A percentile compares a stretch with the other conserved stretches of the same genome.
Evolutionary conservation across 2,888 invertebrate species (phyloP).

Genomic region (Hydrotaea diabolus): DNA sequence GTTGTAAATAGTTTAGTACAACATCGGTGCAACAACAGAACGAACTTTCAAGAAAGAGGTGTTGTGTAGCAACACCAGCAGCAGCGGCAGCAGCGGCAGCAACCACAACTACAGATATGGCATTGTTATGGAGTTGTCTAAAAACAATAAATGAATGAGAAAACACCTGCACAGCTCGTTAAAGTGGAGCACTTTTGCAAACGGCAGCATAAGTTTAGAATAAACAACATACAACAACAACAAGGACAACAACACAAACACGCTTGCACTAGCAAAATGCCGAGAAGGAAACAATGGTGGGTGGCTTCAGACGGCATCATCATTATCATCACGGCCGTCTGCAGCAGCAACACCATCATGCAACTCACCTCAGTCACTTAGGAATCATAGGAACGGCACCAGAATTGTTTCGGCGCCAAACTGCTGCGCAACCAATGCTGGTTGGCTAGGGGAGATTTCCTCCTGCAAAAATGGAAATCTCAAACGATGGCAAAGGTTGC

Average conservation of each 20-base stretch:
- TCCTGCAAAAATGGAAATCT: no score
- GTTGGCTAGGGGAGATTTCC: no score
- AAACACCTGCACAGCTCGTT: conserved; percentile 20
- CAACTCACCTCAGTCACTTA: background rate
- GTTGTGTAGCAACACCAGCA: no score
- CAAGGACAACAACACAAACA: background rate
- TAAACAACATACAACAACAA: background rate
- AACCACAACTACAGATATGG: conserved; percentile 3
- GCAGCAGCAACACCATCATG: background rate
- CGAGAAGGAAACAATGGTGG: background rate
- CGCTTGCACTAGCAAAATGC: background rate
- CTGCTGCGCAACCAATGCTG: background rate
- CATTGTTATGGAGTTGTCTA: conserved; percentile 10
- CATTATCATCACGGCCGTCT: background rate
- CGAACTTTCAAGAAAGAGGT: background rate
- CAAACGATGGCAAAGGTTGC: no score
- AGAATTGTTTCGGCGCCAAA: background rate
- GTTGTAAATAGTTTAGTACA: conserved; percentile 12
- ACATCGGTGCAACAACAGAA: background rate
- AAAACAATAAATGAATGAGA: conserved; percentile 10
- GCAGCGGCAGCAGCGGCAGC: background rate
- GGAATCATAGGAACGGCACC: background rate
- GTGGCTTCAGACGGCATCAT: background rate
- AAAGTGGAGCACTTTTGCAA: background rate
- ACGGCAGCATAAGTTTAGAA: conserved; percentile 3